Base-by-base conservation (phyloP, 2,113 vertebrate genomes). In the Aviceda subcristata region DNA sequence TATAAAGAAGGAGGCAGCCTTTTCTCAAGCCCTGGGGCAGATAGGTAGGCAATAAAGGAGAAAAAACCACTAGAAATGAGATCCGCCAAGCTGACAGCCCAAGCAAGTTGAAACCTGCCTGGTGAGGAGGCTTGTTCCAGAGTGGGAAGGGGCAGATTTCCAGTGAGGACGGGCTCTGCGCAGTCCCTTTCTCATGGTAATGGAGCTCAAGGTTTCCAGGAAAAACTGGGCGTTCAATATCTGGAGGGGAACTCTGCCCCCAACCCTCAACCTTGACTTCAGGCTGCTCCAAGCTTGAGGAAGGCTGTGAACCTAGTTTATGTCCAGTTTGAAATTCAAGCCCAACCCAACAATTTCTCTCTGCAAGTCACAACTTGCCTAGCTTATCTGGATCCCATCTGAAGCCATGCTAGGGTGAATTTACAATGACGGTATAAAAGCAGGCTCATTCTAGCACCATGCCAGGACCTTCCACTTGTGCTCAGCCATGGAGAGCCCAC, bases 51-150 rank as follows among this genome's bases (percentile, higher is more conserved):
- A 92, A 77, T 94, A 95, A 97, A 96, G 66, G 53, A 94, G 83
- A 13, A 84, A 79, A 97, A 92, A 39, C 16, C 92, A 88, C 10
- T 41, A 94, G 83, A 92, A 96, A 95, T 80, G 67, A 88, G 80
- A 84, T 69, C 91, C 3, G 7, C 88, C 93, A 76, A 95, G 85
- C 74, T 69, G 85, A 90, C 22, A 27, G 94, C 85, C 86, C 79
- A 10, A 96, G 93, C 97, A 97, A 97, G 97, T 95, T 68, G 87
- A 29, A 85, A 97, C 96, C 88, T 97, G 96, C 76, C 95, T 84
- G 66, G 45, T 41, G 29, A 81, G 75, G 72, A 76, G 68, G 51
- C 86, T 93, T n/a, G 46, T 56, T 89, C 83, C 81, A 74, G 78
- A 84, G 81, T 73, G 90, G 90, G 95, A 92, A 86, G 92, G 76